Conservation (phyloP, 1,140 invertebrate species). For the Magallana angulata region DNA sequence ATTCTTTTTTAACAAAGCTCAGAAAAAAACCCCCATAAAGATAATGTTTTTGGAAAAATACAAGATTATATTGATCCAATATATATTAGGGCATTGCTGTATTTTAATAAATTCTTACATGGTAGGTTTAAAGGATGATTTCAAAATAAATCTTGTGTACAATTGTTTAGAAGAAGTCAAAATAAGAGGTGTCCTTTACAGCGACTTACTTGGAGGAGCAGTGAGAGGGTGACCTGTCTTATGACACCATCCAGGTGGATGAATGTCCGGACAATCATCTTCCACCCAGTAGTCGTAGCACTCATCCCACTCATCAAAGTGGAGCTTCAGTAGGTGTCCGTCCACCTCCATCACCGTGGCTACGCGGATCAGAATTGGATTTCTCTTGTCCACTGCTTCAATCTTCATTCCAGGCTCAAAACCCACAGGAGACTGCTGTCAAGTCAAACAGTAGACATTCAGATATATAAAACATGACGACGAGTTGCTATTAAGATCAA, state of each 20-base stretch:
- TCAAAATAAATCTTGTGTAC: no score
- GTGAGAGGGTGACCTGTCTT: slow-evolving; percentile 93
- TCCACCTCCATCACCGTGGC: slow-evolving; percentile 91
- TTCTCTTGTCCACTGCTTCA: slow-evolving; percentile 81
- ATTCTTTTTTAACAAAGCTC: no score
- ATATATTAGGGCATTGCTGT: no score
- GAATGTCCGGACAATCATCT: slow-evolving; percentile 79
- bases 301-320: slow-evolving; percentile 94
- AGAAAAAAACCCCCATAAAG: no score
- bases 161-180: no score
- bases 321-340: slow-evolving; percentile 90
- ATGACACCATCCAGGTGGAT: slow-evolving; percentile 79
- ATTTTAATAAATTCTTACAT: no score
- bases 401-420: slow-evolving; percentile 76
- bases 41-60: no score
- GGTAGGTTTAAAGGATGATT: no score
- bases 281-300: slow-evolving; percentile 91
- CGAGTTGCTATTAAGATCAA: no score
- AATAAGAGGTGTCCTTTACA: no score
- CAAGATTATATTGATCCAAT: no score
- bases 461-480: no score
- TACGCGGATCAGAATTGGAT: slow-evolving; percentile 90
- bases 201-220: slow-evolving; percentile 82
- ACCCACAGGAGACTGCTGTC: slow-evolving; percentile 77
- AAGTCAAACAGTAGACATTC: not conserved